Conservation (phyloP, 2,797 vertebrate genomes). For the Acropternis orthonyx region DNA sequence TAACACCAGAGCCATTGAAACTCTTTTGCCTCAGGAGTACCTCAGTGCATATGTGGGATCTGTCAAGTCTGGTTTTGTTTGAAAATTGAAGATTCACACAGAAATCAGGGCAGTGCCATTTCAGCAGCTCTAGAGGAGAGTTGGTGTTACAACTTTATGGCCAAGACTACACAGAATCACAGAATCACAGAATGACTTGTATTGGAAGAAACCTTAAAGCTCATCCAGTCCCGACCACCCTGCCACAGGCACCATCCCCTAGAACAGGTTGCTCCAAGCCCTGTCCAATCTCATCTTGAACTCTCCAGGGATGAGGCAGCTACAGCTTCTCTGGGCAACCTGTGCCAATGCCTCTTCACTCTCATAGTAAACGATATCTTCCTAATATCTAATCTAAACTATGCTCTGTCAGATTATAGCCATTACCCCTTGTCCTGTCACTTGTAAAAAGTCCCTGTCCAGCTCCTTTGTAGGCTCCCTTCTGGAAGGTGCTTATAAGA, state of each 20-base stretch:
- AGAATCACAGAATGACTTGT: not conserved
- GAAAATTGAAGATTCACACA: not conserved
- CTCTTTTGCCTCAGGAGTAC: not conserved
- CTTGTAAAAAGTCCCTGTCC: not conserved
- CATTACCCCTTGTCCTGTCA: not conserved
- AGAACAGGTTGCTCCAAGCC: not conserved
- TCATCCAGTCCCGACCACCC: not conserved
- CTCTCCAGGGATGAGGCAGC: not conserved
- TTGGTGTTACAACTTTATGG: not conserved
- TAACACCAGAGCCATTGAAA: not conserved
- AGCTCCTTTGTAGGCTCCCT: not conserved
- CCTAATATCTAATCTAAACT: not conserved
- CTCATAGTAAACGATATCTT: not conserved
- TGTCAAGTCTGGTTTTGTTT: not conserved
- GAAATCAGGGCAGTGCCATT: not conserved
- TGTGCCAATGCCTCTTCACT: not conserved
- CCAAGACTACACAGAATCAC: not conserved
- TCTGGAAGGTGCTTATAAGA: not conserved
- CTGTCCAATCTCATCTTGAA: not conserved
- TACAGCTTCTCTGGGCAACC: not conserved
- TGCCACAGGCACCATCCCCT: not conserved
- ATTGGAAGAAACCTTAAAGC: not conserved
- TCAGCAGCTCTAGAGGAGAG: not conserved
- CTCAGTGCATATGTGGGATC: not conserved
- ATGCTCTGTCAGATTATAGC: not conserved